phyloP scores from a whole-genome alignment of 2,888 invertebrate species.

The Saturnia pavonia region DNA sequence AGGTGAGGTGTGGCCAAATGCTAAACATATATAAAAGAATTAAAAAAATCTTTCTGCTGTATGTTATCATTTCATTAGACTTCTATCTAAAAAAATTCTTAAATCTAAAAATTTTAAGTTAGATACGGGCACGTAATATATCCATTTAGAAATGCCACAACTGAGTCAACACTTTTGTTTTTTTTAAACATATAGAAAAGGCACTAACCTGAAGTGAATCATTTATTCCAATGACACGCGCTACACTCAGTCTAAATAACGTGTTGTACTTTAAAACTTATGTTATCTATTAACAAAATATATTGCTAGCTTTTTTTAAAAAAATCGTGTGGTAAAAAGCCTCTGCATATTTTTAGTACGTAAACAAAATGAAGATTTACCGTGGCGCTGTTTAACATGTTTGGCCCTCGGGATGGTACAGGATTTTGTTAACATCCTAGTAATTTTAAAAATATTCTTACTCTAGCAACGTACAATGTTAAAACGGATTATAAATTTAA shows the following conservation, averaged over 20 bases:
- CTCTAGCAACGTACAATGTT: neutral
- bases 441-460: neutral
- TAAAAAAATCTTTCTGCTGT: too few relatives aligned
- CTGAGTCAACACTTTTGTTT: too few relatives aligned
- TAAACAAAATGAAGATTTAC: slow-evolving; percentile 1
- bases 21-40: too few relatives aligned
- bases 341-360: neutral
- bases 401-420: neutral
- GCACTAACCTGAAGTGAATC: neutral
- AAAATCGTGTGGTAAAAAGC: neutral
- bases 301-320: slow-evolving; percentile 32
- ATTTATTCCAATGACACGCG: neutral
- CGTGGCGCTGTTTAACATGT: too few relatives aligned
- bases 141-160: too few relatives aligned
- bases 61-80: too few relatives aligned
- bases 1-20: too few relatives aligned
- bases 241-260: neutral
- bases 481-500: neutral
- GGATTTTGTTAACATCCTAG: slow-evolving; percentile 2
- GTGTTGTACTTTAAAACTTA: neutral
- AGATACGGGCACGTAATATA: too few relatives aligned
- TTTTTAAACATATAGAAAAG: too few relatives aligned
- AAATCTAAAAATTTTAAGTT: too few relatives aligned
- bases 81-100: too few relatives aligned
- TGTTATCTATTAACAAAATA: slow-evolving; percentile 27